Conservation (phyloP, 2,888 invertebrate species). For the Notocelia uddmanniana region DNA sequence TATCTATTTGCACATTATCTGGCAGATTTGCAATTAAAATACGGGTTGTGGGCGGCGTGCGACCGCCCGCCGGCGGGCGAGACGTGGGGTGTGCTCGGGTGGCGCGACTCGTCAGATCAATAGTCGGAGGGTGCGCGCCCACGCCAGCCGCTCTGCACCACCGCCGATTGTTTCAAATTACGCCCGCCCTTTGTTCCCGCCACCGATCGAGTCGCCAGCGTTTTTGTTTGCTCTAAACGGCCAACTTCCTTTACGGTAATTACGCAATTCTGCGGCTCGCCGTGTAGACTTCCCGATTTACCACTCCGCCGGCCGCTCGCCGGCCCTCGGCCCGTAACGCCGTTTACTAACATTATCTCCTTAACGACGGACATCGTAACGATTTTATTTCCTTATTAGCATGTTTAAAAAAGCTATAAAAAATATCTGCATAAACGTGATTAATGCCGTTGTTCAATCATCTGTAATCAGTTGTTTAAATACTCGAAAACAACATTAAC, state of each 20-base stretch:
- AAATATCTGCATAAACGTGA: slow-evolving; percentile 9
- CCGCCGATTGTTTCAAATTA: slow-evolving; percentile 85
- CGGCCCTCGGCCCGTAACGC: slow-evolving; percentile 59
- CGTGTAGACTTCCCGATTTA: slow-evolving; percentile 71
- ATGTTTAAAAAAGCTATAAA: slow-evolving; percentile 6
- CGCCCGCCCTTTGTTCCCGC: slow-evolving; percentile 83
- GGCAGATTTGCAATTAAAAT: slow-evolving; percentile 86
- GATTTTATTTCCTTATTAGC: slow-evolving; percentile 17
- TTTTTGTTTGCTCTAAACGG: slow-evolving; percentile 83
- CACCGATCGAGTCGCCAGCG: slow-evolving; percentile 81
- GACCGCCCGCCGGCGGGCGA: slow-evolving; percentile 57
- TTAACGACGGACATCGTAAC: slow-evolving; percentile 29
- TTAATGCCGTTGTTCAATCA: slow-evolving; percentile 41
- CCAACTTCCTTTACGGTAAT: slow-evolving; percentile 83
- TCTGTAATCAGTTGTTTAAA: slow-evolving; percentile 49
- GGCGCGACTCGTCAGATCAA: slow-evolving; percentile 80
- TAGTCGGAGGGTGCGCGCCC: slow-evolving; percentile 82
- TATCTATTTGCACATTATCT: slow-evolving; percentile 86
- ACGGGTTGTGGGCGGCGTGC: slow-evolving; percentile 69
- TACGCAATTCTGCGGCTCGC: slow-evolving; percentile 79
- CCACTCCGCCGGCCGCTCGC: slow-evolving; percentile 50
- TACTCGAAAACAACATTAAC: slow-evolving; percentile 50
- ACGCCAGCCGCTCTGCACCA: slow-evolving; percentile 75
- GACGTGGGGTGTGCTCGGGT: slow-evolving; percentile 60
- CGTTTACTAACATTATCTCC: slow-evolving; percentile 55